A percentile compares a stretch with the other conserved stretches of the same genome.
Conservation (phyloP, 1,140 invertebrate genomes). For the Drosophila parvula region DNA sequence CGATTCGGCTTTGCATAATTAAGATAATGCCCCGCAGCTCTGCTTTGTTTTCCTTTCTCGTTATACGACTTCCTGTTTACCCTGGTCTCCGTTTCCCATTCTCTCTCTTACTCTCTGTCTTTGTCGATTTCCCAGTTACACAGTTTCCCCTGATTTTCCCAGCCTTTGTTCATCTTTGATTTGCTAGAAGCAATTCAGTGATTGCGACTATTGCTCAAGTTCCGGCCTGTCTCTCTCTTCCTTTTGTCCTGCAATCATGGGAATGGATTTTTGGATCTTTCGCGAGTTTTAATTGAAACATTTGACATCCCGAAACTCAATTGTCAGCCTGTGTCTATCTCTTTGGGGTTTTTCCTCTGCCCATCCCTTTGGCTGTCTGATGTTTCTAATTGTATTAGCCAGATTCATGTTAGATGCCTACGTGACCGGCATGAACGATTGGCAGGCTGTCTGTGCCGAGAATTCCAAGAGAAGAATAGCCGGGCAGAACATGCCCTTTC, state of each 20-base stretch:
- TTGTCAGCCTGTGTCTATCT: slow-evolving; percentile 17
- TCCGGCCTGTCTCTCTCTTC: neutral
- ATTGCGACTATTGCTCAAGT: slow-evolving; percentile 24
- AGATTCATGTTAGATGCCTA: slow-evolving; percentile 48
- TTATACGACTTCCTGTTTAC: slow-evolving; percentile 24
- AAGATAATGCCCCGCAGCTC: slow-evolving; percentile 39
- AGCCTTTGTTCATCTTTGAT: slow-evolving; percentile 43
- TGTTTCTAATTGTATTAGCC: slow-evolving; percentile 70
- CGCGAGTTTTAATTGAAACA: slow-evolving; percentile 71
- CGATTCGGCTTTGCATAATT: slow-evolving; percentile 43
- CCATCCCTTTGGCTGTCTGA: slow-evolving; percentile 21
- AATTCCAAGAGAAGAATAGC: slow-evolving; percentile 6
- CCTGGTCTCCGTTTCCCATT: neutral
- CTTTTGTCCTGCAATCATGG: slow-evolving; percentile 20
- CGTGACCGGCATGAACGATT: slow-evolving; percentile 53
- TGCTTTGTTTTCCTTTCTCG: slow-evolving; percentile 24
- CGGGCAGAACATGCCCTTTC: slow-evolving; percentile 55
- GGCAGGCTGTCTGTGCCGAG: neutral
- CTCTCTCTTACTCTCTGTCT: neutral
- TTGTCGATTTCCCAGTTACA: neutral
- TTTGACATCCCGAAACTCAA: slow-evolving; percentile 37
- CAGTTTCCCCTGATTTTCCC: neutral
- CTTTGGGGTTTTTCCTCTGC: neutral
- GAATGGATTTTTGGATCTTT: slow-evolving; percentile 23
- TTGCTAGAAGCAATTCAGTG: slow-evolving; percentile 34